Evolutionary conservation across 2,888 invertebrate species (phyloP).

Genomic region (Melinopterus prodromus): DNA sequence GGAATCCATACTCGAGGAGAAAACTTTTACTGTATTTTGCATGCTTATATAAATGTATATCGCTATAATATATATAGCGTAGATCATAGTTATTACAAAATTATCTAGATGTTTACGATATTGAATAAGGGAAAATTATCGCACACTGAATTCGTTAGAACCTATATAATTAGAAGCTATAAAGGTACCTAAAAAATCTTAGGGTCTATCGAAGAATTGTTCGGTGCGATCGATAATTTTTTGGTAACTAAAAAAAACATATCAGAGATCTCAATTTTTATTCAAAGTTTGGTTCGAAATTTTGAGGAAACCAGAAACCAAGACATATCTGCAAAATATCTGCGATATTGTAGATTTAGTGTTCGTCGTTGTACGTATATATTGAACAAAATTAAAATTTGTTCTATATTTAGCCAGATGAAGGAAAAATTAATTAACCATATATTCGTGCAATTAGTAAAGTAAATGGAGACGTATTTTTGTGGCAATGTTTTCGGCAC

Average conservation of each 20-base stretch:
- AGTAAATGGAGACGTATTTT: conserved; percentile 53
- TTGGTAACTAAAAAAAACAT: conserved; percentile 14
- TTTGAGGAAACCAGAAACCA: conserved; percentile 34
- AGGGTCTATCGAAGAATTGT: conserved; percentile 40
- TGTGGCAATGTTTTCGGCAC: conserved; percentile 55
- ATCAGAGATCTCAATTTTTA: conserved; percentile 18
- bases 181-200: conserved; percentile 53
- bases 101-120: conserved; percentile 9
- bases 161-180: conserved; percentile 48
- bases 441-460: conserved; percentile 33
- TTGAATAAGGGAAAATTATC: conserved; percentile 14
- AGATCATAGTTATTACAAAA: not conserved
- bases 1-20: not conserved
- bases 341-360: conserved; percentile 39
- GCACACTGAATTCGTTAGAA: conserved; percentile 7
- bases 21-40: conserved; percentile 12
- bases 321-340: conserved; percentile 40
- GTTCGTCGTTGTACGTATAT: conserved; percentile 21
- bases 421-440: conserved; percentile 28
- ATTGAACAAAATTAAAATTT: not conserved
- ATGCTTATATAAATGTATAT: conserved; percentile 23
- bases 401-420: conserved; percentile 6
- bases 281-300: conserved; percentile 15
- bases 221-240: not conserved
- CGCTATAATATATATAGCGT: conserved; percentile 8